A percentile compares a stretch with the other conserved stretches of the same genome.
These are phyloP conservation scores for Cheilosia variabilis DNA, from an alignment of 2,888 invertebrate genomes.

Conservation along the genomic window DNA sequence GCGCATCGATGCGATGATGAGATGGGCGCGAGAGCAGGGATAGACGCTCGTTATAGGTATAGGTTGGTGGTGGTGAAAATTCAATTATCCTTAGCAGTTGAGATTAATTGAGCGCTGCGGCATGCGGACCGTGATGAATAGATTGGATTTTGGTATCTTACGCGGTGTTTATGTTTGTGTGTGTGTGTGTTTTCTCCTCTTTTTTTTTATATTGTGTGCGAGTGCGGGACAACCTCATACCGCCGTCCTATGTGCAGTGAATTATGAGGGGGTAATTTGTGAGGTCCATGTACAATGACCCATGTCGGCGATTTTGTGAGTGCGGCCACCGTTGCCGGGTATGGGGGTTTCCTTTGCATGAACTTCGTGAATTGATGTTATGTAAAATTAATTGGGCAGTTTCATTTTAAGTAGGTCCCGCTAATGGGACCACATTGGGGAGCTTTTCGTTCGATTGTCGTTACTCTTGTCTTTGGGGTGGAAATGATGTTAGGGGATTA, in stretches of 20 bases:
- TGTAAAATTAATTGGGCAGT: slow-evolving; percentile 73
- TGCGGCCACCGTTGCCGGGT: neutral
- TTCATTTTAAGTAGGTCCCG: slow-evolving; percentile 65
- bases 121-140: slow-evolving; percentile 66
- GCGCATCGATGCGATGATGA: slow-evolving; percentile 72
- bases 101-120: slow-evolving; percentile 73
- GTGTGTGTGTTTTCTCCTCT: neutral
- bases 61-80: slow-evolving; percentile 64
- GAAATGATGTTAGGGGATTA: slow-evolving; percentile 46
- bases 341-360: slow-evolving; percentile 46
- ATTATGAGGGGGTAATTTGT: slow-evolving; percentile 67
- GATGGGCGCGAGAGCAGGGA: neutral
- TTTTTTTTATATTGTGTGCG: neutral
- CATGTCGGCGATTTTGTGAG: slow-evolving; percentile 39
- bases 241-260: slow-evolving; percentile 37
- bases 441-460: slow-evolving; percentile 5
- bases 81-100: slow-evolving; percentile 74
- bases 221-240: neutral
- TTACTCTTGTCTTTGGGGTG: slow-evolving; percentile 24
- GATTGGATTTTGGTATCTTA: slow-evolving; percentile 64
- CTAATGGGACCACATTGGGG: slow-evolving; percentile 68
- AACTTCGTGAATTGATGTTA: slow-evolving; percentile 64
- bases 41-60: neutral
- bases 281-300: slow-evolving; percentile 68
- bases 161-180: slow-evolving; percentile 1